These are phyloP conservation scores for Thysanoteuthis rhombus DNA, from an alignment of 2,888 invertebrate genomes.

Conservation along the genomic window DNA sequence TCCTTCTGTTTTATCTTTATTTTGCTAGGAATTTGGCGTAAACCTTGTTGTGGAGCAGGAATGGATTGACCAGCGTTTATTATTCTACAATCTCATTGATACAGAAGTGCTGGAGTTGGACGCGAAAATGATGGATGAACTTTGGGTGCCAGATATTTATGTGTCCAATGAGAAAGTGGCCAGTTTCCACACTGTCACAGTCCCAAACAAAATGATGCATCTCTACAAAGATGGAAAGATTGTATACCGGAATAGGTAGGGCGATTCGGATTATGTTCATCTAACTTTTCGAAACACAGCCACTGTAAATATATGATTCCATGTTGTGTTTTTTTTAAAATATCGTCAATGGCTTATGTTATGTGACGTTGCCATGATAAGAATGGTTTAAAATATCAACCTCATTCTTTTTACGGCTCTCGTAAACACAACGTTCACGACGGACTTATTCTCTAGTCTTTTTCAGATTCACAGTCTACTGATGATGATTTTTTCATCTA, in stretches of 20 bases:
- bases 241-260: conserved; percentile 50
- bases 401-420: no score
- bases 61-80: conserved; percentile 51
- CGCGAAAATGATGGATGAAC: conserved; percentile 49
- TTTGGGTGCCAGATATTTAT: conserved; percentile 61
- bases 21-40: conserved; percentile 50
- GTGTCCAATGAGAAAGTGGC: conserved; percentile 59
- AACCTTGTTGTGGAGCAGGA: conserved; percentile 51
- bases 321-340: no score
- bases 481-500: no score
- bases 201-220: conserved; percentile 60
- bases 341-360: no score
- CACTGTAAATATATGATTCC: no score
- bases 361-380: no score
- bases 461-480: no score
- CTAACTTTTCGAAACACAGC: no score
- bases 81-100: conserved; percentile 48
- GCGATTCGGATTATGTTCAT: not conserved
- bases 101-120: conserved; percentile 54
- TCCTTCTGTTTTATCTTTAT: not conserved
- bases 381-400: no score
- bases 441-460: no score
- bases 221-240: conserved; percentile 54
- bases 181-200: conserved; percentile 55
- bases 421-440: no score